These are phyloP conservation scores for Isoperla grammatica DNA, from an alignment of 2,888 invertebrate genomes.

Conservation along the genomic window DNA sequence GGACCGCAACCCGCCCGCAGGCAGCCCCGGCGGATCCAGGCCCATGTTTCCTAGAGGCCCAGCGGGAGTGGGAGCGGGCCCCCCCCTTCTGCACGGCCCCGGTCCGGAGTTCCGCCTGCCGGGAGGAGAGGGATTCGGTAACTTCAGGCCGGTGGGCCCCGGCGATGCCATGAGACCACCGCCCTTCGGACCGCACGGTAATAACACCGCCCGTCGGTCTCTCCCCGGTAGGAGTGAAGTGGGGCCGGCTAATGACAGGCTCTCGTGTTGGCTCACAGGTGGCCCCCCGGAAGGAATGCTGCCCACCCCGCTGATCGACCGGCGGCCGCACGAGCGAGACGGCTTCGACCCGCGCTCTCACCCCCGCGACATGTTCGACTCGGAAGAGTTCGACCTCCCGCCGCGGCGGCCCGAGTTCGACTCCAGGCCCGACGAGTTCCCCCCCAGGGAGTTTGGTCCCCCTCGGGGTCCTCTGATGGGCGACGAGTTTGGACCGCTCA, in stretches of 20 bases:
- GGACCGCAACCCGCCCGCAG: too few relatives aligned
- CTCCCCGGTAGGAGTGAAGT: too few relatives aligned
- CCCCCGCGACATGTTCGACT: slow-evolving; percentile 10
- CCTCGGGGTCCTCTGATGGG: neutral
- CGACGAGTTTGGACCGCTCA: slow-evolving; percentile 15
- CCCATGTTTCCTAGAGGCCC: neutral
- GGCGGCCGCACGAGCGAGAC: slow-evolving; percentile 34
- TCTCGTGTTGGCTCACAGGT: neutral
- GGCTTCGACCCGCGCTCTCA: slow-evolving; percentile 40
- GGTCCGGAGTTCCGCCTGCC: slow-evolving; percentile 24
- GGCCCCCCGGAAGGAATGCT: neutral
- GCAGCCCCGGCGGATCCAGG: neutral
- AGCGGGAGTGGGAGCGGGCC: neutral
- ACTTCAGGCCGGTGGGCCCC: slow-evolving; percentile 14
- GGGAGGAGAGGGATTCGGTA: slow-evolving; percentile 25
- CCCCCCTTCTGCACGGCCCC: neutral
- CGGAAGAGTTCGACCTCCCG: too few relatives aligned
- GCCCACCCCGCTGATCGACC: neutral
- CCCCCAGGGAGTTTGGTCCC: slow-evolving; percentile 24
- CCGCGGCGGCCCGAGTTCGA: slow-evolving; percentile 38
- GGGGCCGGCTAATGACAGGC: too few relatives aligned
- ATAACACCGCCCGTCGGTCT: too few relatives aligned
- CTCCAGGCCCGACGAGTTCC: slow-evolving; percentile 37
- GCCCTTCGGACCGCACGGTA: too few relatives aligned
- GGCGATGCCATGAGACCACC: slow-evolving; percentile 6